Evolutionary conservation across 2,888 invertebrate species (phyloP), one percentile per base, ranked within the genome.

Genomic region (Serripes groenlandicus): DNA sequence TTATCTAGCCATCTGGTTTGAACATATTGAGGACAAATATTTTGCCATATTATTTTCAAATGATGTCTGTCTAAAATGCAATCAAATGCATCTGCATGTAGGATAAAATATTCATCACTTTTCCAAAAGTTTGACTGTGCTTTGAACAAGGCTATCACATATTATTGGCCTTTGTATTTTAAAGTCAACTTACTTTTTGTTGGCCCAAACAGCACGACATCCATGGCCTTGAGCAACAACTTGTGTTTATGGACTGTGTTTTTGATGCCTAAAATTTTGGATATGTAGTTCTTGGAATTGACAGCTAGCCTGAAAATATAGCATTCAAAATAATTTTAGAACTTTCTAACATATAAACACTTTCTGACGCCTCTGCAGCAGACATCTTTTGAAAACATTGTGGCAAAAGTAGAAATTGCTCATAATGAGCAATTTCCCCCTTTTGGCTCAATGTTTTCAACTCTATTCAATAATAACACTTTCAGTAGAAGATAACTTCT

Each of bases 221-320:
- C 99, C 97, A 99, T 99, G 23, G 99, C 99, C 95, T 99, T 99
- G 60, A 99, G 96, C 3, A 98, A 97, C 21, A 95, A 91, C 95
- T 99, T 99, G 96, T 99, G 99, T 93, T 98, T 98, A 95, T 99
- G 99, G 92, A 99, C 99, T 30, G 98, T 98, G 95, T 99, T 99
- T 95, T 98, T 99, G 92, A 99, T 98, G 73, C 99, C 99, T 89
- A 99, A 96, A 74, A 97, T 96, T 93, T 96, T 97, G 94, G 96
- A 96, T 85, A 99, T 95, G 95, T 97, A 99, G 26, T 94, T 93
- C 9, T 94, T 97, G 95, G 98, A 98, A 96, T 97, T 98, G 60
- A 98, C 97, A 75, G 99, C 99, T 95, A 99, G 95, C 95, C 99
- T 99, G 90, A 62, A 93, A 90, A n/a, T n/a, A n/a, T n/a, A n/a